These are phyloP conservation scores for Lapara coniferarum DNA, from an alignment of 2,888 invertebrate species.

Conservation along the genomic window DNA sequence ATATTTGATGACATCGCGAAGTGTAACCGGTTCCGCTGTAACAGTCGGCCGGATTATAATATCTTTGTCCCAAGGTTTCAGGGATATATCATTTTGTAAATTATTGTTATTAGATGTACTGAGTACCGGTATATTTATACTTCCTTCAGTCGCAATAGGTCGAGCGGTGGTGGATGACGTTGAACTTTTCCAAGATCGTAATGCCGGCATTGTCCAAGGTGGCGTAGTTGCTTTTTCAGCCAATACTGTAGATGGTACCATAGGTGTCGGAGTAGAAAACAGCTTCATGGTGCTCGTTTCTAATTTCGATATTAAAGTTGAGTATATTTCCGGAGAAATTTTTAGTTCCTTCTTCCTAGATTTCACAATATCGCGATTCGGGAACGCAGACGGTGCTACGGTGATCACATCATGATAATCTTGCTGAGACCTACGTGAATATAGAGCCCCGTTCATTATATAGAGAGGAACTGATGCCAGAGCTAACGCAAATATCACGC, in stretches of 20 bases:
- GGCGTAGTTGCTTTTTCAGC: slow-evolving; percentile 66
- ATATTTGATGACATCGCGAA: slow-evolving; percentile 64
- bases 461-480: slow-evolving; percentile 68
- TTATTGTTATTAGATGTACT: slow-evolving; percentile 64
- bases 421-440: slow-evolving; percentile 54
- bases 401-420: slow-evolving; percentile 54
- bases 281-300: slow-evolving; percentile 54
- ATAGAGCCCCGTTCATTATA: slow-evolving; percentile 64
- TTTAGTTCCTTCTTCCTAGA: slow-evolving; percentile 74
- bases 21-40: slow-evolving; percentile 64
- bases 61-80: slow-evolving; percentile 74
- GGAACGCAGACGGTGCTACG: slow-evolving; percentile 56
- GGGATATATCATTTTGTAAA: slow-evolving; percentile 63
- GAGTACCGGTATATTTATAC: slow-evolving; percentile 55
- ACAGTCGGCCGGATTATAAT: slow-evolving; percentile 70
- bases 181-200: slow-evolving; percentile 72
- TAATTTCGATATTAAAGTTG: slow-evolving; percentile 54
- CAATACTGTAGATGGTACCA: slow-evolving; percentile 44
- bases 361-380: slow-evolving; percentile 61
- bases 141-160: slow-evolving; percentile 63
- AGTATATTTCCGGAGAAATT: slow-evolving; percentile 56
- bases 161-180: slow-evolving; percentile 61
- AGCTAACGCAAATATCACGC: slow-evolving; percentile 62
- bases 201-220: slow-evolving; percentile 81
- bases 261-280: slow-evolving; percentile 50